These are phyloP conservation scores for Thymelicus acteon DNA, from an alignment of 2,888 invertebrate species.

Conservation along the genomic window DNA sequence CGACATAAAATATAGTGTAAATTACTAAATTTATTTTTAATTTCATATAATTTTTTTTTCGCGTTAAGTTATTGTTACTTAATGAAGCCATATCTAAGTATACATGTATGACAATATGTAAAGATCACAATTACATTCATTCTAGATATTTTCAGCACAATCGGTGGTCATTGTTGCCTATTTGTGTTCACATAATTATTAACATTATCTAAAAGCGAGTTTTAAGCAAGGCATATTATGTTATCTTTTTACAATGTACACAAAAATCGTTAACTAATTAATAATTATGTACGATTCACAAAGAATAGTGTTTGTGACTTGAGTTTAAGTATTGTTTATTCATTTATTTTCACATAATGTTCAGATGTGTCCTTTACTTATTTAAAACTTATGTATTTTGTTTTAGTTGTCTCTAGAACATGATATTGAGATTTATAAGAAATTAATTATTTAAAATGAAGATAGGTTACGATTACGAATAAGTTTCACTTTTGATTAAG, in stretches of 20 bases:
- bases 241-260: constrained; percentile 20
- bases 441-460: too few relatives aligned
- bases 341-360: too few relatives aligned
- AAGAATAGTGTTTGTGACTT: background rate
- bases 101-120: background rate
- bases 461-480: too few relatives aligned
- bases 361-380: too few relatives aligned
- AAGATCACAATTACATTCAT: constrained; percentile 6
- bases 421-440: too few relatives aligned
- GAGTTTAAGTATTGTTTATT: background rate
- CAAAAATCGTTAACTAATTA: constrained; percentile 15
- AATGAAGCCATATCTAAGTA: background rate
- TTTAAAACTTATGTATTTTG: too few relatives aligned
- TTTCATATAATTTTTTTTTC: background rate
- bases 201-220: constrained; percentile 31
- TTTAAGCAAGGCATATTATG: constrained; percentile 15
- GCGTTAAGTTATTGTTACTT: background rate
- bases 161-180: constrained; percentile 10
- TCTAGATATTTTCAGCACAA: constrained; percentile 5
- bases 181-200: constrained; percentile 31
- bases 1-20: background rate
- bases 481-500: constrained; percentile 1
- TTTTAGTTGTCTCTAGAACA: too few relatives aligned
- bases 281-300: background rate
- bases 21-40: background rate